phyloP scores from a whole-genome alignment of 1,140 invertebrate species.

The Euborellia annulipes region DNA sequence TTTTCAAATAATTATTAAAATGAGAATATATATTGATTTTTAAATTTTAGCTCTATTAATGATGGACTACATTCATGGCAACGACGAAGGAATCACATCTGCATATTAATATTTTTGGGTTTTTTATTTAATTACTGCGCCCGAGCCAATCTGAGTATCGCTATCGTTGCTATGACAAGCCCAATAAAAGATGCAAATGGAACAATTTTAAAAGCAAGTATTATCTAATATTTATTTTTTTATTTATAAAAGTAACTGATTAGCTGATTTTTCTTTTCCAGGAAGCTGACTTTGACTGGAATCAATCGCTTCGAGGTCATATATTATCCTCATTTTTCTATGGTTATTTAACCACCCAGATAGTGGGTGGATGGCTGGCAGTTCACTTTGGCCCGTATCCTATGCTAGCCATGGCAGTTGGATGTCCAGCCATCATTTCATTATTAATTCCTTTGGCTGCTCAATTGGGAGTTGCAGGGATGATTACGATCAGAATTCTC shows the following conservation, averaged over 20 bases:
- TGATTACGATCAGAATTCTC: too few species aligned
- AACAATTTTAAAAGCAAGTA: too few species aligned
- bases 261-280: too few species aligned
- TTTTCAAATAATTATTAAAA: too few species aligned
- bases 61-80: constrained; percentile 36
- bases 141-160: constrained; percentile 73
- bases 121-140: constrained; percentile 77
- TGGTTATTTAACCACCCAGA: constrained; percentile 33
- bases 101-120: constrained; percentile 64
- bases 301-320: constrained; percentile 28
- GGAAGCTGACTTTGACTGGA: constrained; percentile 32
- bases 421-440: constrained; percentile 26
- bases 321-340: constrained; percentile 37
- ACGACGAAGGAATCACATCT: constrained; percentile 51
- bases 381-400: constrained; percentile 23
- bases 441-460: constrained; percentile 16
- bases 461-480: neutral
- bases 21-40: too few species aligned
- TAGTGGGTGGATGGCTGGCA: constrained; percentile 26
- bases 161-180: constrained; percentile 74
- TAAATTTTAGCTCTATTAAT: too few species aligned
- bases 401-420: constrained; percentile 29
- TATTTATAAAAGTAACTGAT: too few species aligned
- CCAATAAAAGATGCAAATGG: constrained; percentile 38
- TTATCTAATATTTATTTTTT: too few species aligned